These are phyloP conservation scores for Lutraria rhynchaena DNA, from an alignment of 1,140 invertebrate species.

Conservation along the genomic window DNA sequence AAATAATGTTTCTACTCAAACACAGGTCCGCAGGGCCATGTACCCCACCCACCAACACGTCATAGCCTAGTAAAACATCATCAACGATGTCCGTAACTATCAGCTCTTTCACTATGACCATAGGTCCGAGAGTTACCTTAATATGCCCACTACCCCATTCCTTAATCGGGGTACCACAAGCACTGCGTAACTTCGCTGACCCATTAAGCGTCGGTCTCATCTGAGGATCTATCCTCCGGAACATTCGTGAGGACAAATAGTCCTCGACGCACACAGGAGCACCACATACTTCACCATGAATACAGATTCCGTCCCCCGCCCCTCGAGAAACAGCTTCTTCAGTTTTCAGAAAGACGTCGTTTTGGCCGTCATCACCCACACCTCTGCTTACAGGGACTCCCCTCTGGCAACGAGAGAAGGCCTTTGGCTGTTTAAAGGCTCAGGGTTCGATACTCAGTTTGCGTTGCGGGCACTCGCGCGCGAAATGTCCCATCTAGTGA, in stretches of 20 bases:
- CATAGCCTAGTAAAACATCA: constrained; percentile 41
- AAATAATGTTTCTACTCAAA: constrained; percentile 10
- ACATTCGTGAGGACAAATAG: constrained; percentile 22
- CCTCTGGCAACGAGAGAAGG: constrained; percentile 15
- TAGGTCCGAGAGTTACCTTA: background rate
- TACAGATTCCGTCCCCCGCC: background rate
- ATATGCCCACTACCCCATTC: constrained; percentile 6
- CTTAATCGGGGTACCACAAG: constrained; percentile 11
- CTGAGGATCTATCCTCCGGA: background rate
- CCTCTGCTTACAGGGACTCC: background rate
- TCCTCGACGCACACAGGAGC: constrained; percentile 3
- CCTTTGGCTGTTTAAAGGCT: constrained; percentile 34
- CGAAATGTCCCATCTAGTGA: background rate
- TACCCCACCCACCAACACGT: constrained; percentile 10
- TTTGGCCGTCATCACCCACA: background rate
- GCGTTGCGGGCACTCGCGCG: background rate
- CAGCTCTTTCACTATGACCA: background rate
- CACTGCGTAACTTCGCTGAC: background rate
- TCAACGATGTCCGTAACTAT: constrained; percentile 50
- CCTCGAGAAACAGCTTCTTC: background rate
- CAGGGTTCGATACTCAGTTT: background rate
- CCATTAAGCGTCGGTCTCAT: background rate
- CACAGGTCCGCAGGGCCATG: background rate
- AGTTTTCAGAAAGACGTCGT: background rate
- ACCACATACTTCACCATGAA: background rate